These are phyloP conservation scores for Busseola fusca DNA, from an alignment of 2,888 invertebrate species.

Conservation along the genomic window DNA sequence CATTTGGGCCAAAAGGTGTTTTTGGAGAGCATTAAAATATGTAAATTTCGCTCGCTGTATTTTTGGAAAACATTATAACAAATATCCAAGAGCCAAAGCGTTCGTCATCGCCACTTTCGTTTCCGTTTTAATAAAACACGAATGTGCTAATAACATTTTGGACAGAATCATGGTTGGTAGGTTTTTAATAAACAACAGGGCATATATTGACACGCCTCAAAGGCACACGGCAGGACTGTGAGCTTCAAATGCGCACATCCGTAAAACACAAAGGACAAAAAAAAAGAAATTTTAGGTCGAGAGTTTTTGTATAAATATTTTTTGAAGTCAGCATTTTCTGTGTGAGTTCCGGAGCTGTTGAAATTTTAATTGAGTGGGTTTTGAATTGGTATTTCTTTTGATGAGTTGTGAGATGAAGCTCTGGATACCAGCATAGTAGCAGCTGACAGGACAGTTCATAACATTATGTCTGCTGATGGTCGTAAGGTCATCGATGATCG, in stretches of 20 bases:
- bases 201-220: slow-evolving; percentile 61
- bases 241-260: slow-evolving; percentile 41
- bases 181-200: slow-evolving; percentile 56
- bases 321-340: slow-evolving; percentile 38
- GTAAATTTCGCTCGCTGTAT: background rate
- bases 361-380: slow-evolving; percentile 39
- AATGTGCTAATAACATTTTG: slow-evolving; percentile 39
- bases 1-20: background rate
- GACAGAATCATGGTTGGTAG: slow-evolving; percentile 17
- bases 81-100: slow-evolving; percentile 7
- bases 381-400: slow-evolving; percentile 15
- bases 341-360: background rate
- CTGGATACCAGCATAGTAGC: background rate
- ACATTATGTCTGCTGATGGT: background rate
- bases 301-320: slow-evolving; percentile 19
- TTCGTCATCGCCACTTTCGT: slow-evolving; percentile 17
- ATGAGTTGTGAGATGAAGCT: slow-evolving; percentile 19
- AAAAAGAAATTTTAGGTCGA: slow-evolving; percentile 14
- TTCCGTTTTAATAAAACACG: slow-evolving; percentile 44
- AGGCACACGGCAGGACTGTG: slow-evolving; percentile 42
- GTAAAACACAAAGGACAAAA: slow-evolving; percentile 41
- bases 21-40: background rate
- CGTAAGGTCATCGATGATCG: background rate
- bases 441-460: background rate
- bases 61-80: background rate